Conservation (phyloP, 2,888 invertebrate species). For the Eristalis tenax region DNA sequence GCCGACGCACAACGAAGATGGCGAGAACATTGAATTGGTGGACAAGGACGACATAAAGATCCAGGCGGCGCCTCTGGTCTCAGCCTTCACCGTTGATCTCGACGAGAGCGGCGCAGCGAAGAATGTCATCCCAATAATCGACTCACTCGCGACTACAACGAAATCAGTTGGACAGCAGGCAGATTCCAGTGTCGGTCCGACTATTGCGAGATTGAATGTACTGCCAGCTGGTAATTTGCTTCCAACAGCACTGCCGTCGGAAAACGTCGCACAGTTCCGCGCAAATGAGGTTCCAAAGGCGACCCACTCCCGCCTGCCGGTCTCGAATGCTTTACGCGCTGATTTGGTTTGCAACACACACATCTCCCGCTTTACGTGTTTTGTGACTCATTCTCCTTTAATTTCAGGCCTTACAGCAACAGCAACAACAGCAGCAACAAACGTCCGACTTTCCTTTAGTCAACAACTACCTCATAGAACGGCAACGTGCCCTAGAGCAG, state of each 20-base stretch:
- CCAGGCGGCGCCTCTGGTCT: slow-evolving; percentile 90
- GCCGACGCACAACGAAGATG: slow-evolving; percentile 87
- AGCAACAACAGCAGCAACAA: slow-evolving; percentile 26
- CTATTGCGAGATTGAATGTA: slow-evolving; percentile 78
- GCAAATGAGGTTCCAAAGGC: slow-evolving; percentile 27
- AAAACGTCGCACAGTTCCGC: slow-evolving; percentile 52
- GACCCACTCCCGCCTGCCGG: neutral
- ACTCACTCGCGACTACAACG: slow-evolving; percentile 74
- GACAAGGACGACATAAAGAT: slow-evolving; percentile 89
- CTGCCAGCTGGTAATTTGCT: slow-evolving; percentile 73
- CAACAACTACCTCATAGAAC: slow-evolving; percentile 80
- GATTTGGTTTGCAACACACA: slow-evolving; percentile 33
- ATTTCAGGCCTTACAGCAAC: slow-evolving; percentile 63
- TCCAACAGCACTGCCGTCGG: slow-evolving; percentile 74
- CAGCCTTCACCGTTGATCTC: slow-evolving; percentile 92
- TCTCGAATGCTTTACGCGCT: slow-evolving; percentile 14
- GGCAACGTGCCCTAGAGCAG: slow-evolving; percentile 87
- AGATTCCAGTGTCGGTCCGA: slow-evolving; percentile 75
- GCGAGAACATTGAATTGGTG: slow-evolving; percentile 86
- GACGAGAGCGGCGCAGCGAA: slow-evolving; percentile 90
- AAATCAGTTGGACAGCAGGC: slow-evolving; percentile 45
- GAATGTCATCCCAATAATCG: slow-evolving; percentile 88
- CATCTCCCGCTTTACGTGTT: neutral
- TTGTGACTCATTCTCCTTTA: slow-evolving; percentile 7
- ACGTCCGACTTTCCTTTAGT: slow-evolving; percentile 71